Evolutionary conservation across 1,140 invertebrate species (phyloP).

Genomic region (Matsumurasca onukii): DNA sequence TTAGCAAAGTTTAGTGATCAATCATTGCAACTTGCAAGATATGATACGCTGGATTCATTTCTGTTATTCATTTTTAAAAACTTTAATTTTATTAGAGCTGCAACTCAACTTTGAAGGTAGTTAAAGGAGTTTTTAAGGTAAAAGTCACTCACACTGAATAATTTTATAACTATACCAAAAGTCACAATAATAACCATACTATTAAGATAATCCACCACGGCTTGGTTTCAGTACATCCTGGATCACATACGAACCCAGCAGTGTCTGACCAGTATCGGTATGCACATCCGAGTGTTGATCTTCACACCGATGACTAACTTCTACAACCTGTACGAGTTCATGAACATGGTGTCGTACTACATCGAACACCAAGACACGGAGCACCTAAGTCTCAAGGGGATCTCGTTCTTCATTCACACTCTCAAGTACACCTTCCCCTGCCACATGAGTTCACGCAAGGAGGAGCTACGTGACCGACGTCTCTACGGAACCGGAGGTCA

Average conservation of each 20-base stretch:
- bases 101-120: too few species aligned
- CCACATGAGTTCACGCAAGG: constrained; percentile 62
- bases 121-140: too few species aligned
- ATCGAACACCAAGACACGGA: constrained; percentile 53
- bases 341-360: constrained; percentile 76
- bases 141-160: too few species aligned
- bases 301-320: constrained; percentile 78
- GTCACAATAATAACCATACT: too few species aligned
- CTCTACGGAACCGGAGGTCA: constrained; percentile 75
- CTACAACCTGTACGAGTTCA: constrained; percentile 82
- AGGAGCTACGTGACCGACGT: constrained; percentile 56
- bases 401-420: constrained; percentile 59
- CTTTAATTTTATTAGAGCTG: too few species aligned
- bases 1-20: too few species aligned
- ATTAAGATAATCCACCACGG: too few species aligned
- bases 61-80: too few species aligned
- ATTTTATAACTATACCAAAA: too few species aligned
- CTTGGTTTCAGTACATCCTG: constrained; percentile 67
- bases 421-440: constrained; percentile 80
- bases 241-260: constrained; percentile 73
- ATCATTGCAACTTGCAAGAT: too few species aligned
- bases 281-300: constrained; percentile 63
- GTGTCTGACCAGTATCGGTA: constrained; percentile 70
- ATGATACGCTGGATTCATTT: too few species aligned
- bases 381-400: constrained; percentile 48